Percentiles rank a stretch among this genome's conserved stretches.
phyloP scores from a whole-genome alignment of 2,888 invertebrate genomes.

The Bembecia ichneumoniformis region DNA sequence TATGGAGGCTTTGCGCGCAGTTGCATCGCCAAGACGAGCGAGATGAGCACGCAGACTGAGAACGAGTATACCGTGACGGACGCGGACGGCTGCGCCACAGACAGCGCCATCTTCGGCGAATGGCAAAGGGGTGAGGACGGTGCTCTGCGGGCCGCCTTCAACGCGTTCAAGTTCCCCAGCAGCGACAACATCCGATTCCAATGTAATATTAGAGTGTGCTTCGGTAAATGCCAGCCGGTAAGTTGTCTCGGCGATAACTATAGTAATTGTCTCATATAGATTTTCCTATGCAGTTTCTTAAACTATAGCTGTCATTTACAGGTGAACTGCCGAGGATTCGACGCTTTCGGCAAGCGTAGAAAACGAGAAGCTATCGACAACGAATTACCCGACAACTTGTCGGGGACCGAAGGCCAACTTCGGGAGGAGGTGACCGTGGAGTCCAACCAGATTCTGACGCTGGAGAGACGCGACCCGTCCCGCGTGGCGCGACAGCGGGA shows the following conservation, averaged over 20 bases:
- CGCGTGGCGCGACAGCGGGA: constrained; percentile 84
- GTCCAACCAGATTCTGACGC: constrained; percentile 91
- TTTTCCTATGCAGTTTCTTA: neutral
- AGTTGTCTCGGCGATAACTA: constrained; percentile 26
- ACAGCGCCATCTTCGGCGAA: constrained; percentile 92
- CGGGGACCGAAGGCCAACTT: constrained; percentile 82
- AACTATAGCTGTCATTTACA: constrained; percentile 25
- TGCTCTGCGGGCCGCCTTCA: constrained; percentile 88
- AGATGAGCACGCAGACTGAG: constrained; percentile 81
- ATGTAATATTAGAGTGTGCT: constrained; percentile 95
- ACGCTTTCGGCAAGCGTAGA: constrained; percentile 89
- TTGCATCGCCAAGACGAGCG: constrained; percentile 93
- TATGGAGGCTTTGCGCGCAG: constrained; percentile 95
- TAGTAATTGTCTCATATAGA: neutral
- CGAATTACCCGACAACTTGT: constrained; percentile 55
- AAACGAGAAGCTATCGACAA: constrained; percentile 72
- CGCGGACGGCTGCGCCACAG: constrained; percentile 94
- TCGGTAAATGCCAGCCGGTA: constrained; percentile 94
- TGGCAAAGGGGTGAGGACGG: constrained; percentile 92
- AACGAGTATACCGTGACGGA: constrained; percentile 95
- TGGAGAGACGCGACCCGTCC: constrained; percentile 86
- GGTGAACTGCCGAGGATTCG: constrained; percentile 93
- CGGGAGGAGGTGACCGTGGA: constrained; percentile 94
- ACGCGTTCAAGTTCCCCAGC: constrained; percentile 95
- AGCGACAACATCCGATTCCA: constrained; percentile 96